These are phyloP conservation scores for Drymodes brunneopygia DNA, from an alignment of 2,113 vertebrate genomes.

Conservation along the genomic window DNA sequence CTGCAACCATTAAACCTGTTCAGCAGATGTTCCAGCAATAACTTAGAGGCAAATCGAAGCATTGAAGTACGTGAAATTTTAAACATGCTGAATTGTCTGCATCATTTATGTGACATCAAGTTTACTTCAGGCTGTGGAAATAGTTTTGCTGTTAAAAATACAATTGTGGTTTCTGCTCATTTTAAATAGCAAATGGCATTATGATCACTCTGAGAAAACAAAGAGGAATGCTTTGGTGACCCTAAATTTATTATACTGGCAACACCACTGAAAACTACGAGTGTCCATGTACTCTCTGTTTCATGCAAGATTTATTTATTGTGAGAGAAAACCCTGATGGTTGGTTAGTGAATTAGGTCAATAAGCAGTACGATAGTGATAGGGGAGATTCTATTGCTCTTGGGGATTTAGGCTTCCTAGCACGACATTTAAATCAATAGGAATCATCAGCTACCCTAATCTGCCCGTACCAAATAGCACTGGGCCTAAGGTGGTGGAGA, in stretches of 20 bases:
- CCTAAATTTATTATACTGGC: neutral
- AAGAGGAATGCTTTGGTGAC: neutral
- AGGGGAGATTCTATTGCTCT: conserved; percentile 63
- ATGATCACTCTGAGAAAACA: neutral
- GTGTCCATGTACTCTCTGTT: conserved; percentile 29
- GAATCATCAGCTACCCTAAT: conserved; percentile 60
- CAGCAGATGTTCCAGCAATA: neutral
- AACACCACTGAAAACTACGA: neutral
- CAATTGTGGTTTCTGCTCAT: neutral
- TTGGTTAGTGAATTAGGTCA: conserved; percentile 69
- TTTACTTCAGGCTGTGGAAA: neutral
- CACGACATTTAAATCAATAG: conserved; percentile 60
- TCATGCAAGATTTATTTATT: conserved; percentile 68
- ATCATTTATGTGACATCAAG: neutral
- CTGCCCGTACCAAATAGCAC: neutral
- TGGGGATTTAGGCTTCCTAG: conserved; percentile 63
- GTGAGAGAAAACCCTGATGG: conserved; percentile 61
- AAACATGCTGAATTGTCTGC: neutral
- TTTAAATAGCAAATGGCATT: neutral
- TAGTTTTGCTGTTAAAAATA: neutral
- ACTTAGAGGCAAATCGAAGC: neutral
- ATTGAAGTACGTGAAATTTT: neutral
- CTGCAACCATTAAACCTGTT: neutral
- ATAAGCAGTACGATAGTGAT: conserved; percentile 65
- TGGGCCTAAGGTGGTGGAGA: conserved; percentile 15